Evolutionary conservation across 2,113 vertebrate genomes (phyloP), one percentile per base, ranked within the genome.

Genomic region (Archilochus colubris): DNA sequence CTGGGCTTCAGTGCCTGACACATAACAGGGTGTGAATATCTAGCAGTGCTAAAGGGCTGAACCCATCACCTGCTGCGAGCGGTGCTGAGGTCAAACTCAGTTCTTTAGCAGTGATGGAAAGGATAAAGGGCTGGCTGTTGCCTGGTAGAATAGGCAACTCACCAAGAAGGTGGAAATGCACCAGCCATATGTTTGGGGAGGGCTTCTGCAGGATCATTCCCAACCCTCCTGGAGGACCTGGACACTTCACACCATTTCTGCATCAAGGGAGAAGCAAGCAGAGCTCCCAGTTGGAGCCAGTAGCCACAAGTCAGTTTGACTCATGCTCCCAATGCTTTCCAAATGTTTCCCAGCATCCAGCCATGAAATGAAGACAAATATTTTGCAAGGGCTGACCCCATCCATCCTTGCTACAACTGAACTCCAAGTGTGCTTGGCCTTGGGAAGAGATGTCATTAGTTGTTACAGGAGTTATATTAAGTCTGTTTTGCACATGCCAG

Each of bases 401-500:
- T 78, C 86, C 5, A 1, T 53, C 3, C 8, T 73, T 50, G 63
- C 36, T 43, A 10, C 61, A 61, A 55, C 68, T 55, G 18, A 2
- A 5, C 55, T 61, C 68, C 1, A 4, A 12, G 10, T 0, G 0
- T 0, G 1, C 22, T 18, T 33, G 33, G n/a, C 61, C n/a, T 59
- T 5, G 8, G 62, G 74, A 46, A 50, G 23, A 36, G 57, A 21
- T 8, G 9, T 14, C 53, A 31, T 54, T n/a, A 2, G 2, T 72
- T 20, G 6, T 5, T 1, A 2, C 1, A 1, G 38, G 24, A 40
- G 55, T 7, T 50, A 33, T 14, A n/a, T n/a, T 1, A 2, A 16
- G 38, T 3, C 33, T 0, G 0, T 30, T 51, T 13, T 8, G 28
- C 61, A 18, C 1, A 0, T 46, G 50, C 43, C 3, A 1, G 5